These are phyloP conservation scores for Polydrusus tereticollis DNA, from an alignment of 2,888 invertebrate genomes.

Conservation along the genomic window DNA sequence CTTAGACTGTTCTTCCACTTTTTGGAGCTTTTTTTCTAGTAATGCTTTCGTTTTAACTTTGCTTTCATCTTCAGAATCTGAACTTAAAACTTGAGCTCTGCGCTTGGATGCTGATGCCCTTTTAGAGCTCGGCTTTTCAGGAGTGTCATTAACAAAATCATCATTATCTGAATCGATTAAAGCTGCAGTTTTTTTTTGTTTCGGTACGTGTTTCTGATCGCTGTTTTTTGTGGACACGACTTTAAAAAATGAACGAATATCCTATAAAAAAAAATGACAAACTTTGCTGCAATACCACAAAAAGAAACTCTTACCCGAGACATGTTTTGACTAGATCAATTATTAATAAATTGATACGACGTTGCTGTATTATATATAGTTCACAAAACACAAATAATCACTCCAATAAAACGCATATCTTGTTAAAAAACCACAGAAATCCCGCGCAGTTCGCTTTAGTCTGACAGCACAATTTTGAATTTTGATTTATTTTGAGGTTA, in stretches of 20 bases:
- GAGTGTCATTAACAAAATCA: constrained; percentile 73
- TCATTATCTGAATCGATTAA: constrained; percentile 70
- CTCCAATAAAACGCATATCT: no score
- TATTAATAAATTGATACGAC: no score
- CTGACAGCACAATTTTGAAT: no score
- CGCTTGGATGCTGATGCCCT: constrained; percentile 56
- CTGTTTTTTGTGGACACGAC: constrained; percentile 60
- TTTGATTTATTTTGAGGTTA: no score
- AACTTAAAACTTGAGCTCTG: constrained; percentile 54
- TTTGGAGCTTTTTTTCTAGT: constrained; percentile 59
- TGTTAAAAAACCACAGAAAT: no score
- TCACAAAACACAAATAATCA: no score
- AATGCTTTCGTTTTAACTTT: constrained; percentile 51
- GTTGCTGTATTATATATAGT: no score
- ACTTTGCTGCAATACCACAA: not conserved
- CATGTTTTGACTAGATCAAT: constrained; percentile 9
- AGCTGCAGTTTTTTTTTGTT: constrained; percentile 57
- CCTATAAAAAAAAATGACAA: constrained; percentile 66
- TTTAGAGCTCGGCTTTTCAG: constrained; percentile 58
- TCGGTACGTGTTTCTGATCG: constrained; percentile 28
- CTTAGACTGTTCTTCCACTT: constrained; percentile 57
- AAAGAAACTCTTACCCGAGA: constrained; percentile 23
- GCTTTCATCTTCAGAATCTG: constrained; percentile 56
- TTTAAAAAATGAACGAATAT: constrained; percentile 75
- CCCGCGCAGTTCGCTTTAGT: no score